Evolutionary conservation across 2,797 vertebrate genomes (phyloP), one percentile per base, ranked within the genome.

Genomic region (Siniperca obscura): DNA sequence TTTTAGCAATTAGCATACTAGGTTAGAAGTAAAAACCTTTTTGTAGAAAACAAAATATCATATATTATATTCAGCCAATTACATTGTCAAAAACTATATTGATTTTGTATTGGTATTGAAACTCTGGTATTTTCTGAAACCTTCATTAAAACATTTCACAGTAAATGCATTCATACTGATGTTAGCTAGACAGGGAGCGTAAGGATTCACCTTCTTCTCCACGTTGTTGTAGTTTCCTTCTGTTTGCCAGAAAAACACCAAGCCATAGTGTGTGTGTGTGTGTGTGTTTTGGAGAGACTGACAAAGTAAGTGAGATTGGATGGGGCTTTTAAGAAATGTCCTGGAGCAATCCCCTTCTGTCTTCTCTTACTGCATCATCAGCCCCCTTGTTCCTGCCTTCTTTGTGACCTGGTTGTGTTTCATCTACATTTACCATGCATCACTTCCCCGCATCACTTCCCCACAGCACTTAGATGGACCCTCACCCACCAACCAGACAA

Each of bases 341-440:
- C 88, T 48, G 70, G 76, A 93, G 94, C 92, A 27, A 86, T 83
- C 71, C 61, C 76, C 85, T 76, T 91, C 83, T 86, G 83, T 86
- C 83, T 86, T 77, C 80, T 90, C 53, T 76, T 84, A 60, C 81
- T 87, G 86, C 86, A 84, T 87, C 86, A 86, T 81, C 81, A 82
- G 65, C 74, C 84, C 87, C 74, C 68, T 93, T 94, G 83, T 94
- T 88, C 83, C 70, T 82, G 80, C 80, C 80, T 85, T 83, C 77
- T 87, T 88, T 87, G 75, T 93, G 93, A 92, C 93, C 91, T 93
- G 90, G 91, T 93, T 94, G 90, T 93, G 90, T 94, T 94, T 93
- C 89, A 91, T 83, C 89, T 89, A 77, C 81, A 90, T 94, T 94
- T 91, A 86, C 84, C 88, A 94, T 92, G 93, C 95, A 91, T 93